Evolutionary conservation across 2,888 invertebrate genomes (phyloP).

Genomic region (Xestia xanthographa): DNA sequence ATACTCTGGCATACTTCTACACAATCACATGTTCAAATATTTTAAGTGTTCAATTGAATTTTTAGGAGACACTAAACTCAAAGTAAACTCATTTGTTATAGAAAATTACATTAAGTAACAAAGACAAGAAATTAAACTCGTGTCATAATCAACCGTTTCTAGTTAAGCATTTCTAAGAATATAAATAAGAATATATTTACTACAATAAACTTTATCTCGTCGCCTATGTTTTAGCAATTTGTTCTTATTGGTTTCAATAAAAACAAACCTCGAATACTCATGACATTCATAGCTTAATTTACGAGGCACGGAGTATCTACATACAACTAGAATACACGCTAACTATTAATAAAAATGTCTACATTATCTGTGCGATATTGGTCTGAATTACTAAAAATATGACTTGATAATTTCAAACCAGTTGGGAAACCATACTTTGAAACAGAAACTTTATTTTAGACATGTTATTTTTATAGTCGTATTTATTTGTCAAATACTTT

Average conservation of each 20-base stretch:
- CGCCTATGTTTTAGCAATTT: slow-evolving; percentile 35
- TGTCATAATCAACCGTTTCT: slow-evolving; percentile 5
- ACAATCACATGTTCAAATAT: slow-evolving; percentile 46
- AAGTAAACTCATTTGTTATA: background rate
- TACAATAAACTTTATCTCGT: slow-evolving; percentile 38
- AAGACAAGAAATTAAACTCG: slow-evolving; percentile 12
- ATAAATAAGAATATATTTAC: slow-evolving; percentile 57
- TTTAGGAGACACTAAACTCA: background rate
- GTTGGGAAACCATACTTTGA: slow-evolving; percentile 30
- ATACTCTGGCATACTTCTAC: slow-evolving; percentile 40
- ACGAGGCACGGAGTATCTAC: slow-evolving; percentile 67
- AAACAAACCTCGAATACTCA: slow-evolving; percentile 46
- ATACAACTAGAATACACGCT: slow-evolving; percentile 52
- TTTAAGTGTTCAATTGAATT: slow-evolving; percentile 6
- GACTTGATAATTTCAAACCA: slow-evolving; percentile 62
- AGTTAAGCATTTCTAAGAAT: slow-evolving; percentile 21
- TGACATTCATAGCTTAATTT: slow-evolving; percentile 57
- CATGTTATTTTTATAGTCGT: background rate
- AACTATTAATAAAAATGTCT: slow-evolving; percentile 58
- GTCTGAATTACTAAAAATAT: slow-evolving; percentile 61
- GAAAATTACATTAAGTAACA: slow-evolving; percentile 4
- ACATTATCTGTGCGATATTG: slow-evolving; percentile 43
- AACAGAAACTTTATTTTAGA: background rate
- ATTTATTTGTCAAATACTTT: background rate
- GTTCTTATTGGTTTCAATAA: slow-evolving; percentile 33